These are phyloP conservation scores for Oryzias sinensis DNA, from an alignment of 2,797 vertebrate species.

Conservation along the genomic window DNA sequence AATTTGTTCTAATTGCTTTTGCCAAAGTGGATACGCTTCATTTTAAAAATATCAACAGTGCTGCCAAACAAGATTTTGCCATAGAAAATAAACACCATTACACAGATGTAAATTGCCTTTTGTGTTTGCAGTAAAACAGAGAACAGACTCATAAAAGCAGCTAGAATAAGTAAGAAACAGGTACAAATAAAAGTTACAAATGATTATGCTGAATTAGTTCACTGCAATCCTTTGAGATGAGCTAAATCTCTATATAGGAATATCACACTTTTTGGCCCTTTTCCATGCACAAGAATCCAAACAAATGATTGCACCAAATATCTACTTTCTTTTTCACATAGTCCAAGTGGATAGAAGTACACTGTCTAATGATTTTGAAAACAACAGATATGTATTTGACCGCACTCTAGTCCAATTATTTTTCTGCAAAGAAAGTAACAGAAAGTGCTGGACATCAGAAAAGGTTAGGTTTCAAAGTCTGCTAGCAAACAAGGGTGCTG, in stretches of 20 bases:
- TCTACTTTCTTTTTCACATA: too few species aligned
- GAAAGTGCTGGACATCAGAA: constrained; percentile 14
- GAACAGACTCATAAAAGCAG: too few species aligned
- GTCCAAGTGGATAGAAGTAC: neutral
- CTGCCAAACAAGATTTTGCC: too few species aligned
- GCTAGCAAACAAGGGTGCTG: constrained; percentile 14
- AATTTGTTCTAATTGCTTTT: too few species aligned
- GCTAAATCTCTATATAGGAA: neutral
- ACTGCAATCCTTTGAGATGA: neutral
- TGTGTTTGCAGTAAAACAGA: too few species aligned
- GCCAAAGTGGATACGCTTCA: too few species aligned
- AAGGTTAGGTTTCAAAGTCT: constrained; percentile 23
- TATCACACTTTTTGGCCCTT: neutral
- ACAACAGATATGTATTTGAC: constrained; percentile 22
- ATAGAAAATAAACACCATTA: too few species aligned
- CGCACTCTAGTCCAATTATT: constrained; percentile 19
- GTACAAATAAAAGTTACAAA: too few species aligned
- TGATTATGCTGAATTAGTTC: neutral
- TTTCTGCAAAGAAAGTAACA: constrained; percentile 9
- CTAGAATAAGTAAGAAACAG: too few species aligned
- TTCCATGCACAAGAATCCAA: neutral
- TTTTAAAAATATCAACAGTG: too few species aligned
- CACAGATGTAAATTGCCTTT: too few species aligned
- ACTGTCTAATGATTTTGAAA: constrained; percentile 3
- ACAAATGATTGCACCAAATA: too few species aligned